These are phyloP conservation scores for Telenomus remus DNA, from an alignment of 1,140 invertebrate species.

Conservation along the genomic window DNA sequence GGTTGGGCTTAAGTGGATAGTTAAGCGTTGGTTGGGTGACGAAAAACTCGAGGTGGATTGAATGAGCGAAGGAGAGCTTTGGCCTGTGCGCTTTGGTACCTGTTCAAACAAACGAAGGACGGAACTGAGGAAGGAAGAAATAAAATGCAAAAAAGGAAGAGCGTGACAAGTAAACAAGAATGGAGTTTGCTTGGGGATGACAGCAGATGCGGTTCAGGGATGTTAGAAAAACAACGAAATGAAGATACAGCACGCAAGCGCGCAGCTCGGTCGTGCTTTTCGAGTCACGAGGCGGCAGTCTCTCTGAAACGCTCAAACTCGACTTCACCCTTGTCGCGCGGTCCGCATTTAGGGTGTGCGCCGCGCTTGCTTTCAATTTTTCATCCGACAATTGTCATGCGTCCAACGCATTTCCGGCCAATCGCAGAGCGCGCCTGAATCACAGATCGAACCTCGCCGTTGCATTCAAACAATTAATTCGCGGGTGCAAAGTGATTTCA, in stretches of 20 bases:
- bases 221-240: constrained; percentile 53
- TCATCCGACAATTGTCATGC: not conserved
- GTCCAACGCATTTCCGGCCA: not conserved
- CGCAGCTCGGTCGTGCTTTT: constrained; percentile 49
- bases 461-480: constrained; percentile 3
- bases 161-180: constrained; percentile 21
- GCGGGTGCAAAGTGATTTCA: constrained; percentile 18
- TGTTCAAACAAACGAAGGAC: not conserved
- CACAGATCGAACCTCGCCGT: not conserved
- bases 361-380: constrained; percentile 14
- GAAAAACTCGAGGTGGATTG: no score
- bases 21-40: no score
- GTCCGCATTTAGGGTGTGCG: constrained; percentile 36
- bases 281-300: constrained; percentile 59
- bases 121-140: no score
- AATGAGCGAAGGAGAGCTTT: no score
- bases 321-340: constrained; percentile 45
- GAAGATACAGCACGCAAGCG: constrained; percentile 54
- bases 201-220: constrained; percentile 42
- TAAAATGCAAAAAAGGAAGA: not conserved
- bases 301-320: constrained; percentile 59
- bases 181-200: constrained; percentile 29
- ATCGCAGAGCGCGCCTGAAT: not conserved
- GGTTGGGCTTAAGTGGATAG: no score
- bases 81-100: no score